phyloP scores from a whole-genome alignment of 2,113 vertebrate genomes.

The Archilochus colubris region DNA sequence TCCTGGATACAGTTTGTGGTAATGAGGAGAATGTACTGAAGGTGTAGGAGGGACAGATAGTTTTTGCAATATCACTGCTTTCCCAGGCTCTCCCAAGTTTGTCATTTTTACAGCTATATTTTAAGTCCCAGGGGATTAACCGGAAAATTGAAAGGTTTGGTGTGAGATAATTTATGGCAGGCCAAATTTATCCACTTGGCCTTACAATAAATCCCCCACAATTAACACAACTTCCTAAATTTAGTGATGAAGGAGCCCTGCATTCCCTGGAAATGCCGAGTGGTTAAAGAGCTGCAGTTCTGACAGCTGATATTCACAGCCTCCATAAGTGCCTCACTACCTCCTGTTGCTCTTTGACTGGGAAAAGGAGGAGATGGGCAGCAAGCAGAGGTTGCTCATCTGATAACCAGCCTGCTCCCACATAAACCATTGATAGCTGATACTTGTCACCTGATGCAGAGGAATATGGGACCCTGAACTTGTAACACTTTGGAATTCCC shows the following conservation, averaged over 20 bases:
- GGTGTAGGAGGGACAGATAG: slow-evolving; percentile 18
- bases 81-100: slow-evolving; percentile 27
- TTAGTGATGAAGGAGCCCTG: not conserved
- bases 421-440: not conserved
- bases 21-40: slow-evolving; percentile 47
- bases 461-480: not conserved
- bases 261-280: not conserved
- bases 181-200: not conserved
- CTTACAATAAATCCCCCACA: not conserved
- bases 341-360: not conserved
- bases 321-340: not conserved
- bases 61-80: slow-evolving; percentile 25
- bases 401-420: not conserved
- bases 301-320: not conserved
- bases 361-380: not conserved
- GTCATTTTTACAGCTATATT: slow-evolving; percentile 13
- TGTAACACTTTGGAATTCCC: not conserved
- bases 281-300: not conserved
- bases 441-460: not conserved
- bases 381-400: not conserved
- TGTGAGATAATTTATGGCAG: slow-evolving; percentile 26
- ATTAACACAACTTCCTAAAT: slow-evolving; percentile 10
- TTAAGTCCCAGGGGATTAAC: slow-evolving; percentile 17
- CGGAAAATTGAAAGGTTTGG: not conserved
- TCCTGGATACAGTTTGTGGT: slow-evolving; percentile 33